These are phyloP conservation scores for Sphaerophoria rueppellii DNA, from an alignment of 2,888 invertebrate genomes.

Conservation along the genomic window DNA sequence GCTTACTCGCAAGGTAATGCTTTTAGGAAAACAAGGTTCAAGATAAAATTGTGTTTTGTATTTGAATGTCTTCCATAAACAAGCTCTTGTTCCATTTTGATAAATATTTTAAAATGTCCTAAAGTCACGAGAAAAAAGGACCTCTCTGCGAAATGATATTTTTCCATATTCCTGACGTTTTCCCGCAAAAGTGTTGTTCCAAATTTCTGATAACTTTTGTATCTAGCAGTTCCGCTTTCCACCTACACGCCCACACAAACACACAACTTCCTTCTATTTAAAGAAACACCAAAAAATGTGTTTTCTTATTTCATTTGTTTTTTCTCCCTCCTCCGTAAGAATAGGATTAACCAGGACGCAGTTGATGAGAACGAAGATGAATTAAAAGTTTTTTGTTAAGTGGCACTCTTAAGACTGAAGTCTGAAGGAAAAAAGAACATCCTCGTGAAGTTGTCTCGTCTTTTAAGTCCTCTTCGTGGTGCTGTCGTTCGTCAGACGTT, in stretches of 20 bases:
- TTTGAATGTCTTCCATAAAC: background rate
- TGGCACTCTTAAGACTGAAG: background rate
- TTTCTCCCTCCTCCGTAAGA: background rate
- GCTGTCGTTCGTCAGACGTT: too few species aligned
- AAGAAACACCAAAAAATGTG: background rate
- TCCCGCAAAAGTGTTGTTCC: slow-evolving; percentile 11
- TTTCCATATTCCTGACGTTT: slow-evolving; percentile 3
- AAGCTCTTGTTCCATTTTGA: background rate
- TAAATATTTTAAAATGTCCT: background rate
- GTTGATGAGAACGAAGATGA: slow-evolving; percentile 37
- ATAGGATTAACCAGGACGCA: slow-evolving; percentile 12
- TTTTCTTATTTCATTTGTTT: background rate
- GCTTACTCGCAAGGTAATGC: background rate
- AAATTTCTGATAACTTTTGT: slow-evolving; percentile 4
- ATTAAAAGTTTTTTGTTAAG: slow-evolving; percentile 27
- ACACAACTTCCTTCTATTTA: background rate
- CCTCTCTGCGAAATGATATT: background rate
- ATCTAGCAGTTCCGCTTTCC: background rate
- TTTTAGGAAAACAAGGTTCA: background rate
- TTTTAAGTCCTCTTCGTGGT: background rate
- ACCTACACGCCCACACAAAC: too few species aligned
- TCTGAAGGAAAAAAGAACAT: slow-evolving; percentile 11
- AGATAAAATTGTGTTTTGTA: background rate
- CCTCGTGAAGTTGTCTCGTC: slow-evolving; percentile 4
- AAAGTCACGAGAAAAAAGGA: background rate